Evolutionary conservation across 2,888 invertebrate genomes (phyloP), one percentile per base, ranked within the genome.

Genomic region (Onthophagus sagittarius): DNA sequence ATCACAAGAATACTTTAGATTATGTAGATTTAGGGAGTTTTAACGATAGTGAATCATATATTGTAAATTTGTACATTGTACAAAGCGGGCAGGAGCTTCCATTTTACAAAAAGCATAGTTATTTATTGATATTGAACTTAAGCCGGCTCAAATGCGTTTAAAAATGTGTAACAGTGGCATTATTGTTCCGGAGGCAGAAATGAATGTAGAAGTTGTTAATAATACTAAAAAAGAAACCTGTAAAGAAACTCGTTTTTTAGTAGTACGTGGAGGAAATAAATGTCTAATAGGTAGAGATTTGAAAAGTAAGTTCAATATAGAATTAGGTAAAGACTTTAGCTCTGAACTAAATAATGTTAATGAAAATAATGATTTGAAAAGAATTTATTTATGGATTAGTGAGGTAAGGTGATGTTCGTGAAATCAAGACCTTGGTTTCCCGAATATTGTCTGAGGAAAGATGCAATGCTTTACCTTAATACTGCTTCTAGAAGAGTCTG

Each of bases 261-360:
- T 71, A 9, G 64, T 69, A 39, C 32, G 39, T 23, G 33, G 67
- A 7, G 69, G 63, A n/a, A 33, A 64, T 11, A 71, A 65, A 62
- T 15, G 32, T 31, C 69, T 75, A 39, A 9, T 75, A 2, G 75
- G 75, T 11, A 63, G 71, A 39, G 72, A 74, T 39, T 39, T 74
- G 62, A 63, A 71, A 62, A 72, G 2, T 32, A 65, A 64, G 53
- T 65, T 65, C 15, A 23, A 23, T 14, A 15, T 65, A 2, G 13
- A 9, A 7, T 33, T 33, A 7, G 33, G 7, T 15, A 15, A 7
- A 11, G 15, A 11, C 7, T 5, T 11, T 14, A 65, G 9, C 65
- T 11, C 13, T 11, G 11, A 11, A 9, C 7, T 65, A 15, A 7
- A 15, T 15, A 15, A 65, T 65, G 15, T 65, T 65, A 11, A 14